Percentiles rank a stretch among this genome's conserved stretches.
phyloP scores from a whole-genome alignment of 2,797 vertebrate species.

The Alauda arvensis region DNA sequence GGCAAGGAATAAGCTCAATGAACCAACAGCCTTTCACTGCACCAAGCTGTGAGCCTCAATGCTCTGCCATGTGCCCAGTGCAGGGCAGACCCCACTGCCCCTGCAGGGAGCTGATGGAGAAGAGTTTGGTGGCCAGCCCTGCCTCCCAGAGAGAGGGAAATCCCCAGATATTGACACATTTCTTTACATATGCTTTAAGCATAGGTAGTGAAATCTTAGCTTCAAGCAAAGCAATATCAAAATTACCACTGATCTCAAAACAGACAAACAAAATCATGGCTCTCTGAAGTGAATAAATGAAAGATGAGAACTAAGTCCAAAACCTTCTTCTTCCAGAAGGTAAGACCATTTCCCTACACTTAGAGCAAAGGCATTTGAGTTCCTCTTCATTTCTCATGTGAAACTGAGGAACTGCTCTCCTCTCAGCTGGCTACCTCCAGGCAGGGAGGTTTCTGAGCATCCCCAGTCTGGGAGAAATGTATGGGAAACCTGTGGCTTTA shows the following conservation, averaged over 20 bases:
- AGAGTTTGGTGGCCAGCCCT: neutral
- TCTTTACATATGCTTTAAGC: neutral
- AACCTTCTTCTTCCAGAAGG: neutral
- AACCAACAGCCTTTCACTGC: neutral
- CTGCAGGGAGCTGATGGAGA: neutral
- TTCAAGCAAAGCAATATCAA: neutral
- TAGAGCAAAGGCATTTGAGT: neutral
- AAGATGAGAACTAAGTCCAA: neutral
- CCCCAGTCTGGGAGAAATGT: accelerated
- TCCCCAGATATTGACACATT: neutral
- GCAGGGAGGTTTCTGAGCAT: neutral
- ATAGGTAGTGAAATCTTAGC: neutral
- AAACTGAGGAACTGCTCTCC: neutral
- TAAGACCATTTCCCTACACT: neutral
- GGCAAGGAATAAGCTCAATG: accelerated
- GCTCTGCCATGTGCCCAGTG: accelerated
- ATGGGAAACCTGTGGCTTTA: neutral
- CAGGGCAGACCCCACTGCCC: neutral
- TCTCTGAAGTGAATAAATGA: neutral
- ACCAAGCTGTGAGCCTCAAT: neutral
- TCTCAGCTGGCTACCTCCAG: neutral
- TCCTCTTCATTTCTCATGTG: neutral
- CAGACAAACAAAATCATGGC: neutral
- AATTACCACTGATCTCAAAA: neutral
- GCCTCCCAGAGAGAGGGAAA: neutral